These are phyloP conservation scores for Cephus runcator DNA, from an alignment of 2,888 invertebrate genomes.

Conservation along the genomic window DNA sequence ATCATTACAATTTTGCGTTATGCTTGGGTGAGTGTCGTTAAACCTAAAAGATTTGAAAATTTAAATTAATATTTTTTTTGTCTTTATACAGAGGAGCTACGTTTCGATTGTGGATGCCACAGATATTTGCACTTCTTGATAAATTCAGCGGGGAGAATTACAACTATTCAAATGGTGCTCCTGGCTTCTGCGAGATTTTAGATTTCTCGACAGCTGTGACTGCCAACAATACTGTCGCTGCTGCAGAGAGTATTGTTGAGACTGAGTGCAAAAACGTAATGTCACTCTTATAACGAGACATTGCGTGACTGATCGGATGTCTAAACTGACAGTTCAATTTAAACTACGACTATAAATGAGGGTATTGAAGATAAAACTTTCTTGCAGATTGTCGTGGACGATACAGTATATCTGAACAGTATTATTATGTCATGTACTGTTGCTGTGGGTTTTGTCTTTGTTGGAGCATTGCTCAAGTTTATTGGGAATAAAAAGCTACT, in stretches of 20 bases:
- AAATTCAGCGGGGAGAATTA: constrained; percentile 26
- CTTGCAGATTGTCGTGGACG: constrained; percentile 33
- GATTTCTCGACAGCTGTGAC: constrained; percentile 26
- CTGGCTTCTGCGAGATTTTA: constrained; percentile 53
- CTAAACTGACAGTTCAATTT: not conserved
- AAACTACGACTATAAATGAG: not conserved
- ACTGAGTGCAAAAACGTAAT: not conserved
- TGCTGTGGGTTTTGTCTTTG: constrained; percentile 30
- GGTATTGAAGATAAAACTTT: constrained; percentile 2
- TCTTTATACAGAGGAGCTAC: constrained; percentile 75
- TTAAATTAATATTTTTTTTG: constrained; percentile 11
- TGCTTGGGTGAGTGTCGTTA: constrained; percentile 70
- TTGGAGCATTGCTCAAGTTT: constrained; percentile 31
- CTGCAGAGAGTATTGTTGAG: not conserved
- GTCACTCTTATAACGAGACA: not conserved
- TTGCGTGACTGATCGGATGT: not conserved
- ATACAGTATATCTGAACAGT: constrained; percentile 43
- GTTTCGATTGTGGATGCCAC: constrained; percentile 87
- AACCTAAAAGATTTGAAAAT: not conserved
- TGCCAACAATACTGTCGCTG: not conserved
- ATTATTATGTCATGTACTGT: constrained; percentile 34
- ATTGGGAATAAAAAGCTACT: constrained; percentile 42
- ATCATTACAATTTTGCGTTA: constrained; percentile 72
- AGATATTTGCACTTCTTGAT: constrained; percentile 75
- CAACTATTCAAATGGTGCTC: constrained; percentile 28